phyloP scores from a whole-genome alignment of 2,888 invertebrate species.

The Elegia similella region DNA sequence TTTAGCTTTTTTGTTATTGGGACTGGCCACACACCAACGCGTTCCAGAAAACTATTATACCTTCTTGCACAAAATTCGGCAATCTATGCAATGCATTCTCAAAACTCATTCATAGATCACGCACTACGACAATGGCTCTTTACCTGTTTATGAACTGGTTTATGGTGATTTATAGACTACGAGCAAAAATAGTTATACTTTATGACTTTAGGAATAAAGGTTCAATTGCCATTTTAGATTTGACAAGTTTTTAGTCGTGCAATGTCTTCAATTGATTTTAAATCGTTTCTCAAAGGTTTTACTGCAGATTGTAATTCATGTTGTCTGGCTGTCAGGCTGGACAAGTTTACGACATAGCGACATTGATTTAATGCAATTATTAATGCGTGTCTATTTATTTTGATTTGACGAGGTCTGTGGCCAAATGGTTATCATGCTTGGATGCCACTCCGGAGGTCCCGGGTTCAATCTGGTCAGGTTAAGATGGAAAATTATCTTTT shows the following conservation, averaged over 20 bases:
- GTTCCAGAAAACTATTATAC: not conserved
- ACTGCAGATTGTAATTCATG: slow-evolving; percentile 63
- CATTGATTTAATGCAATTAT: not conserved
- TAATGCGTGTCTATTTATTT: not conserved
- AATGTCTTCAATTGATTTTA: slow-evolving; percentile 53
- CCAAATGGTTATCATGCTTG: too few species aligned
- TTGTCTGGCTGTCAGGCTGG: slow-evolving; percentile 33
- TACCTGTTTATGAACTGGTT: slow-evolving; percentile 50
- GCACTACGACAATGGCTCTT: slow-evolving; percentile 45
- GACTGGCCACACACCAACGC: slow-evolving; percentile 21
- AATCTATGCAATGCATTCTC: slow-evolving; percentile 37
- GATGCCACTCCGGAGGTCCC: too few species aligned
- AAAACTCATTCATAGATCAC: slow-evolving; percentile 70
- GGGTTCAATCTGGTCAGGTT: too few species aligned
- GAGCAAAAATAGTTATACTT: slow-evolving; percentile 14
- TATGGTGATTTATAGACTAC: slow-evolving; percentile 40
- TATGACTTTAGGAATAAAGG: slow-evolving; percentile 15
- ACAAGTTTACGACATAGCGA: slow-evolving; percentile 20
- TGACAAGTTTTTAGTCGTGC: slow-evolving; percentile 35
- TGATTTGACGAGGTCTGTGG: not conserved
- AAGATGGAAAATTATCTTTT: too few species aligned
- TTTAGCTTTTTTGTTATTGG: not conserved
- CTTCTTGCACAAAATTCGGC: slow-evolving; percentile 32
- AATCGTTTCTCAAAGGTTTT: slow-evolving; percentile 68
- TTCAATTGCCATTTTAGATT: slow-evolving; percentile 19